A percentile compares a stretch with the other conserved stretches of the same genome.
Evolutionary conservation across 2,888 invertebrate genomes (phyloP).

Genomic region (Acanthosepion esculentum): DNA sequence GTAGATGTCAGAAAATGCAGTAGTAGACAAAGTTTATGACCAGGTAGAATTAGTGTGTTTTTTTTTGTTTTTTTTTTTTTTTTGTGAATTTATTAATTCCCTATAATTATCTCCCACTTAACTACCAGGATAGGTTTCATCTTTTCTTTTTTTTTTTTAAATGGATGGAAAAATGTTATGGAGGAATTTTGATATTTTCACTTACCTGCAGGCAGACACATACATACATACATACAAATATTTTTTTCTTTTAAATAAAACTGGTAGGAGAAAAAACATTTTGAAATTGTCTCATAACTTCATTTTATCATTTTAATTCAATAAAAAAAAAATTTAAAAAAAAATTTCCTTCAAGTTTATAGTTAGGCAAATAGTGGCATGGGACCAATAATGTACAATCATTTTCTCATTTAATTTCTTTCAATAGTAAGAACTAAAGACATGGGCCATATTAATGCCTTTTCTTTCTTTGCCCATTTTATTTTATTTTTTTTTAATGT

Average conservation of each 20-base stretch:
- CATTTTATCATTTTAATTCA: background rate
- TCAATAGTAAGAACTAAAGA: background rate
- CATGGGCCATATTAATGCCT: background rate
- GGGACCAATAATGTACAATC: background rate
- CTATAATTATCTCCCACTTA: background rate
- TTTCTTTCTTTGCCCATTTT: background rate
- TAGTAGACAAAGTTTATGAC: background rate
- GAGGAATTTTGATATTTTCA: background rate
- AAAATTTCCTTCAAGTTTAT: background rate
- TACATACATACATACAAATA: background rate
- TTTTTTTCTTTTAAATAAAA: background rate
- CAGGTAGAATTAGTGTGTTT: background rate
- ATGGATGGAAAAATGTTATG: conserved; percentile 9
- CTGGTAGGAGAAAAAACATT: background rate
- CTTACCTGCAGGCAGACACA: background rate
- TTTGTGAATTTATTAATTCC: background rate
- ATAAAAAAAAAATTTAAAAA: background rate
- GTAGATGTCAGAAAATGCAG: background rate
- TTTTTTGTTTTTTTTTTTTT: background rate
- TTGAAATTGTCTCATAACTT: background rate
- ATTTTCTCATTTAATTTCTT: background rate
- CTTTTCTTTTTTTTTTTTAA: background rate
- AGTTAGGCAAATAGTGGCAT: background rate
- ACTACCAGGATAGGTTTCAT: background rate
- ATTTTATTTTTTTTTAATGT: background rate